A percentile compares a stretch with the other conserved stretches of the same genome.
phyloP scores from a whole-genome alignment of 2,797 vertebrate species.

The Pseudopleuronectes americanus region DNA sequence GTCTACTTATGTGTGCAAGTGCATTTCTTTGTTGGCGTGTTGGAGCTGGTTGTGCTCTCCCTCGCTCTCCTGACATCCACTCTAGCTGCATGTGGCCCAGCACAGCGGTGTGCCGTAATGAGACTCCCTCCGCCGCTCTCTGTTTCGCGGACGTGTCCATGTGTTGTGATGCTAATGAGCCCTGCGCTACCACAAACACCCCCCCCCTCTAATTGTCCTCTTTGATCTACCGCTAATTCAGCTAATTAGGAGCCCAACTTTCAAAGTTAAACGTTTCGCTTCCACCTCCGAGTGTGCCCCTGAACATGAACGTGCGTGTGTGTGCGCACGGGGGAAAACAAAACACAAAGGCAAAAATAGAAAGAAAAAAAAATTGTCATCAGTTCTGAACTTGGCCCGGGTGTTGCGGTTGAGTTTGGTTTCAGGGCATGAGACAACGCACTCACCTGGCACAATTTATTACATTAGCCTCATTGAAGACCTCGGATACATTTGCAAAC shows the following conservation, averaged over 20 bases:
- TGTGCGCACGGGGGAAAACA: conserved; percentile 14
- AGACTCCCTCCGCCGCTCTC: conserved; percentile 70
- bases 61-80: conserved; percentile 45
- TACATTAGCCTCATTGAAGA: conserved; percentile 18
- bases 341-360: conserved; percentile 37
- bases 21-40: conserved; percentile 12
- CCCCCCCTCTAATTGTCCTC: conserved; percentile 92
- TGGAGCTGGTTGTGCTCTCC: conserved; percentile 19
- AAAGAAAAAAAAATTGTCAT: conserved; percentile 7
- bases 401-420: conserved; percentile 10
- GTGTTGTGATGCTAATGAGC: conserved; percentile 93
- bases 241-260: conserved; percentile 85
- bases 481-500: conserved; percentile 34
- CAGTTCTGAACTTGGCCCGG: conserved; percentile 2
- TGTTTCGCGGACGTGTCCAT: conserved; percentile 77
- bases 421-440: conserved; percentile 8
- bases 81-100: conserved; percentile 67
- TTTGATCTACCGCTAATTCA: conserved; percentile 92
- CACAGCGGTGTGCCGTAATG: conserved; percentile 68
- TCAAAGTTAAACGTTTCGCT: conserved; percentile 80
- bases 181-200: conserved; percentile 84
- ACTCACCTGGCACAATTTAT: conserved; percentile 33
- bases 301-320: conserved; percentile 13
- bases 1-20: conserved; percentile 12
- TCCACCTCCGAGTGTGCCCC: conserved; percentile 63